Evolutionary conservation across 2,888 invertebrate genomes (phyloP).

Genomic region (Drosophila formosana): DNA sequence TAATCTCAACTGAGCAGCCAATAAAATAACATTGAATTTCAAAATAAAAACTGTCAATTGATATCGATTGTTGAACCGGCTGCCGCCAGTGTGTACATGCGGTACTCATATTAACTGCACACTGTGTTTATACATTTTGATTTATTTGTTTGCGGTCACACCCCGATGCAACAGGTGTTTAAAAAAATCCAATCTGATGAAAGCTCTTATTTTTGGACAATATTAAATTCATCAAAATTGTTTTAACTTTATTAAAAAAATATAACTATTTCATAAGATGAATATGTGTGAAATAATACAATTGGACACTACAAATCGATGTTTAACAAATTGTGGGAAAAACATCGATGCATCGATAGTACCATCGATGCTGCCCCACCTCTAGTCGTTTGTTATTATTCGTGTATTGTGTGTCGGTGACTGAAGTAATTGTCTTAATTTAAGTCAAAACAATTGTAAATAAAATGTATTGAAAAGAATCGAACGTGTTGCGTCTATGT

Average conservation of each 20-base stretch:
- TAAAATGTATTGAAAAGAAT: slow-evolving; percentile 56
- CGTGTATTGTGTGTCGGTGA: slow-evolving; percentile 46
- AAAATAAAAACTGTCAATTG: neutral
- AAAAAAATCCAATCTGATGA: too few species aligned
- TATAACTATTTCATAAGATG: too few species aligned
- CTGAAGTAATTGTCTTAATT: slow-evolving; percentile 43
- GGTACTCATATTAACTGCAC: slow-evolving; percentile 2
- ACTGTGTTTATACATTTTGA: neutral
- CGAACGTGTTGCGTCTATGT: slow-evolving; percentile 41
- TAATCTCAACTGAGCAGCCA: slow-evolving; percentile 18
- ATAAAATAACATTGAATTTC: slow-evolving; percentile 5
- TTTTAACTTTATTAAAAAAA: too few species aligned
- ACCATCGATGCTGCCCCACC: slow-evolving; percentile 2
- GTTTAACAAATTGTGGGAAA: neutral
- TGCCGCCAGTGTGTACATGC: slow-evolving; percentile 41
- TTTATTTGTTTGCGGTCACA: too few species aligned
- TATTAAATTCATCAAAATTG: too few species aligned
- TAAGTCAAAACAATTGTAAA: slow-evolving; percentile 38
- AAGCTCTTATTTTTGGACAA: too few species aligned
- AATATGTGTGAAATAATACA: too few species aligned
- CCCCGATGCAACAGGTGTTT: too few species aligned
- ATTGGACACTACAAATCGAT: neutral
- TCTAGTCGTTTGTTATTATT: slow-evolving; percentile 61
- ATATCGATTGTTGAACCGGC: neutral
- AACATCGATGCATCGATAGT: too few species aligned